These are phyloP conservation scores for Macaria liturata DNA, from an alignment of 2,888 invertebrate species.

Conservation along the genomic window DNA sequence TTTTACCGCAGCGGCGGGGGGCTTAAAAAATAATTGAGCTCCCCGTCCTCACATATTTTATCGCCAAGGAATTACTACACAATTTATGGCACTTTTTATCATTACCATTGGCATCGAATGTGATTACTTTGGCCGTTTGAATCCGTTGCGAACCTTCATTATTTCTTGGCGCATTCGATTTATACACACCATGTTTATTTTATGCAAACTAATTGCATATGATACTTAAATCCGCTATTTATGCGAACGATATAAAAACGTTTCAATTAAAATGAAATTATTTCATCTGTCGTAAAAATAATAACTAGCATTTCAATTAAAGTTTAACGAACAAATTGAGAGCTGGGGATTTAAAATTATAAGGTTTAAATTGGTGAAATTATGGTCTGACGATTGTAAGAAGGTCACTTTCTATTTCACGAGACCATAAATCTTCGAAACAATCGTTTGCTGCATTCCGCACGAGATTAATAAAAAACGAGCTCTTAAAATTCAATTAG, in stretches of 20 bases:
- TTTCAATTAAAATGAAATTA: neutral
- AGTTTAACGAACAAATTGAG: too few species aligned
- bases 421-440: conserved; percentile 11
- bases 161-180: conserved; percentile 1
- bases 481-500: conserved; percentile 63
- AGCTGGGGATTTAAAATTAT: too few species aligned
- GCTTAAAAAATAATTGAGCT: conserved; percentile 58
- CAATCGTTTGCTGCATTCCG: conserved; percentile 11
- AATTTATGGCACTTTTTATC: conserved; percentile 48
- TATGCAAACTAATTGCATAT: conserved; percentile 6
- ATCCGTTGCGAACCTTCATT: conserved; percentile 11
- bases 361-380: too few species aligned
- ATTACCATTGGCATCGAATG: conserved; percentile 33
- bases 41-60: conserved; percentile 34
- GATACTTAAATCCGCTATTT: neutral
- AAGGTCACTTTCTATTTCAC: conserved; percentile 11
- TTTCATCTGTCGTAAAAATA: too few species aligned
- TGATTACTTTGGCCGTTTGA: conserved; percentile 22
- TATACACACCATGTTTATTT: neutral
- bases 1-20: conserved; percentile 54
- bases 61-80: conserved; percentile 28
- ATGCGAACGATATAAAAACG: neutral
- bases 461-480: conserved; percentile 44
- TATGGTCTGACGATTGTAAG: too few species aligned
- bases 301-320: too few species aligned